Conservation (phyloP, 2,888 invertebrate species). For the Osmoderma eremita region DNA sequence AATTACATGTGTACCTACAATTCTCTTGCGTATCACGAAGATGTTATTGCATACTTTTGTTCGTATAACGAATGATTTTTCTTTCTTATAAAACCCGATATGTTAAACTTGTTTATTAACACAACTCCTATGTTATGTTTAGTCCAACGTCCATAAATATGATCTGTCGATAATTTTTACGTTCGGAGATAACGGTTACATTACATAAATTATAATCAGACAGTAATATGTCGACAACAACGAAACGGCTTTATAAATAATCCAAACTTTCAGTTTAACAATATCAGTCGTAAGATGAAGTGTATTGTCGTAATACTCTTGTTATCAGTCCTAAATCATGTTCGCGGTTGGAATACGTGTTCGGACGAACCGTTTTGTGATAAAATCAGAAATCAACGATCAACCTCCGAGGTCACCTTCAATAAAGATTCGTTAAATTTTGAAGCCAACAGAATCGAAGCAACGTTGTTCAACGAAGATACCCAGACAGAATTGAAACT, state of each 20-base stretch:
- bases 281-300: constrained; percentile 3
- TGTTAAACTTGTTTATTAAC: no score
- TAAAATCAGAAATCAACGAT: constrained; percentile 15
- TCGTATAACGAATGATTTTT: no score
- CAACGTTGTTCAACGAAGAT: not conserved
- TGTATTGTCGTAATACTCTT: constrained; percentile 8
- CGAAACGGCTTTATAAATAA: not conserved
- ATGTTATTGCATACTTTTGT: no score
- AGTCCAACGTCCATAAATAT: no score
- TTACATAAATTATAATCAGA: not conserved
- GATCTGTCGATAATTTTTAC: no score
- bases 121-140: no score
- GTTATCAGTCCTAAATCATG: not conserved
- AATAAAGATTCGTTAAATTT: not conserved
- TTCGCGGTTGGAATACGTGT: constrained; percentile 28
- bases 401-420: constrained; percentile 2
- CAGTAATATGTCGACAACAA: not conserved
- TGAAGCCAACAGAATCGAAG: not conserved
- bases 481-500: constrained; percentile 7
- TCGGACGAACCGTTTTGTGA: constrained; percentile 36
- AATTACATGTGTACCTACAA: no score
- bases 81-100: no score
- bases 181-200: no score
- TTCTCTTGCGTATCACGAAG: no score
- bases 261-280: not conserved